phyloP scores from a whole-genome alignment of 2,113 vertebrate genomes.

The Spermophilus dauricus region DNA sequence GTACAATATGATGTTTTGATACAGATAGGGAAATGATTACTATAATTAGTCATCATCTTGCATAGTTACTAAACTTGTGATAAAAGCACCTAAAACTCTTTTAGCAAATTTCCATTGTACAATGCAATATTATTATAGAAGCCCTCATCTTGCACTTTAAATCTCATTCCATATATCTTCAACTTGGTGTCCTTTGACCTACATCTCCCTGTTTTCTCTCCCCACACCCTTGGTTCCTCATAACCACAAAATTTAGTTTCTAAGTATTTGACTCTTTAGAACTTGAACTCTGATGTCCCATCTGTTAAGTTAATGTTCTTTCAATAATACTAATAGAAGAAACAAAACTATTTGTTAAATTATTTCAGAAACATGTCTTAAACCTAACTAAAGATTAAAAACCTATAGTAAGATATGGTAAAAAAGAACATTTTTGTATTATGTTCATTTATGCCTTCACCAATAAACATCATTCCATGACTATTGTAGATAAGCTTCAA shows the following conservation, averaged over 20 bases:
- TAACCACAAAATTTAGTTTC: background rate
- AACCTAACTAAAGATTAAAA: slow-evolving; percentile 41
- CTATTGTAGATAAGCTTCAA: background rate
- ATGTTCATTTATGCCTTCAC: background rate
- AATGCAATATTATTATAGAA: background rate
- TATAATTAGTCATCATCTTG: background rate
- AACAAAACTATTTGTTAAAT: background rate
- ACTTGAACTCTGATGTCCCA: background rate
- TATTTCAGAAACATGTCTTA: slow-evolving; percentile 31
- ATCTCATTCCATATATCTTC: background rate
- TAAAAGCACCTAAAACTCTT: background rate
- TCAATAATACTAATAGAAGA: background rate
- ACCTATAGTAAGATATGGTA: no score
- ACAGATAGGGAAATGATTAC: background rate
- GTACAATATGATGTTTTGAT: background rate
- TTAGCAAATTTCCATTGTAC: background rate
- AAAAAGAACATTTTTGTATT: background rate
- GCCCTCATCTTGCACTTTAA: background rate
- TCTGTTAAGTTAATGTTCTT: slow-evolving; percentile 18
- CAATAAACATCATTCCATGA: background rate
- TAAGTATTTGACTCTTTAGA: background rate
- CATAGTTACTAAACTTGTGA: no score
- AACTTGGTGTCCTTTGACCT: background rate
- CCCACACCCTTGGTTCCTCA: fast-evolving
- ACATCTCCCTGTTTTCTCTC: background rate